phyloP scores from a whole-genome alignment of 2,113 vertebrate species.

The Melanostigma gelatinosum region DNA sequence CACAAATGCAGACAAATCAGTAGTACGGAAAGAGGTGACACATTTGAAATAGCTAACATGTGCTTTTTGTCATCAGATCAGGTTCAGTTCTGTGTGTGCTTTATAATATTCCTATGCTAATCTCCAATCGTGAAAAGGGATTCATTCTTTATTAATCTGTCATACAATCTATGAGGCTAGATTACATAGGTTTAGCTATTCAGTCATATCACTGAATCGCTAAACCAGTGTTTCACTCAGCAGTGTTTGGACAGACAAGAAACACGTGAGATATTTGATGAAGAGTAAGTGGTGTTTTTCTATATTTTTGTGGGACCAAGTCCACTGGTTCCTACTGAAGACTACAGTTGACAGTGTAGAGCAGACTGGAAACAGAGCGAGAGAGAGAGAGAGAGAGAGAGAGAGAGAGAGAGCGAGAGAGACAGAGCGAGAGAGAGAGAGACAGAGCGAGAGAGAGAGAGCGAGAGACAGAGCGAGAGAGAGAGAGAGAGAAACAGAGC shows the following conservation, averaged over 20 bases:
- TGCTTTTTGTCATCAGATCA: neutral
- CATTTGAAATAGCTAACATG: neutral
- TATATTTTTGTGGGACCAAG: neutral
- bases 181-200: neutral
- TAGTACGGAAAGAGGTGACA: neutral
- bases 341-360: too few relatives aligned
- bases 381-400: too few relatives aligned
- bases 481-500: too few relatives aligned
- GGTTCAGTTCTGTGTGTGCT: neutral
- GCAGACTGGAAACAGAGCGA: too few relatives aligned
- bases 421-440: too few relatives aligned
- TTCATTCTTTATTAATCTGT: neutral
- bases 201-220: neutral
- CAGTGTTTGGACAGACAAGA: too few relatives aligned
- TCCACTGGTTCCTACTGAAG: too few relatives aligned
- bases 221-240: too few relatives aligned
- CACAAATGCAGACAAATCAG: slow-evolving; percentile 1
- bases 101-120: neutral
- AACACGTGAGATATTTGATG: too few relatives aligned
- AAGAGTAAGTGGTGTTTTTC: neutral
- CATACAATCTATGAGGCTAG: neutral
- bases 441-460: too few relatives aligned
- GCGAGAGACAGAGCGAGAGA: too few relatives aligned
- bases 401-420: too few relatives aligned
- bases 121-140: neutral